Conservation (phyloP, 2,113 vertebrate species). For the Neogale vison region DNA sequence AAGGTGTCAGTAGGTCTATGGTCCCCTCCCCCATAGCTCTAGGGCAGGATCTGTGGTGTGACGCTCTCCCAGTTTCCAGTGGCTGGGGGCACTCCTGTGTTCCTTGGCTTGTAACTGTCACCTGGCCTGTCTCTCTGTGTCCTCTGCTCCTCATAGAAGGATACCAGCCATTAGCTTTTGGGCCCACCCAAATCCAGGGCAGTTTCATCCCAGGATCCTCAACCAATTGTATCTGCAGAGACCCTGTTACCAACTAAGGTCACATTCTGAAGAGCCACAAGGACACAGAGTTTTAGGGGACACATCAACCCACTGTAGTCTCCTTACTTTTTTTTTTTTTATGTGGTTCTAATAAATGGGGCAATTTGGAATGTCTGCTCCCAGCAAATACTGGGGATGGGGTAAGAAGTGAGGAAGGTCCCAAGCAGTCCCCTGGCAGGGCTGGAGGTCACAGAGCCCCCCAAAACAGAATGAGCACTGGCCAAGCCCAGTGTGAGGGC, state of each 20-base stretch:
- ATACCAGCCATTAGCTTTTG: not conserved
- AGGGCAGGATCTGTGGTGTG: fast-evolving
- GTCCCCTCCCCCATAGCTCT: too few relatives aligned
- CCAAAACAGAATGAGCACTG: fast-evolving
- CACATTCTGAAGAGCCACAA: not conserved
- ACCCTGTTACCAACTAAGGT: not conserved
- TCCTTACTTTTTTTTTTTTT: not conserved
- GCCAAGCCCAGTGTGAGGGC: fast-evolving
- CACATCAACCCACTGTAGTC: not conserved
- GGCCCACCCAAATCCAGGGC: not conserved
- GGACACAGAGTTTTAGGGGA: not conserved
- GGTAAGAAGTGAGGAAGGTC: fast-evolving
- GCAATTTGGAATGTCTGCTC: not conserved
- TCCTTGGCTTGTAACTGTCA: not conserved
- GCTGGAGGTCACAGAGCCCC: not conserved
- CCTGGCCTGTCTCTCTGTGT: not conserved
- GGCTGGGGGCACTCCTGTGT: fast-evolving
- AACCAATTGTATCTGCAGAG: not conserved
- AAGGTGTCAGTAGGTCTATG: too few relatives aligned
- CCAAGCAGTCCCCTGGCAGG: fast-evolving
- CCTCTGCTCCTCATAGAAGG: not conserved
- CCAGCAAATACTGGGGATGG: fast-evolving
- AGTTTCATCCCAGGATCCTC: not conserved
- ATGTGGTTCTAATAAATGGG: too few relatives aligned
- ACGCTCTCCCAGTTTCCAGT: not conserved